phyloP scores from a whole-genome alignment of 2,888 invertebrate genomes.

The Anorthoa munda region DNA sequence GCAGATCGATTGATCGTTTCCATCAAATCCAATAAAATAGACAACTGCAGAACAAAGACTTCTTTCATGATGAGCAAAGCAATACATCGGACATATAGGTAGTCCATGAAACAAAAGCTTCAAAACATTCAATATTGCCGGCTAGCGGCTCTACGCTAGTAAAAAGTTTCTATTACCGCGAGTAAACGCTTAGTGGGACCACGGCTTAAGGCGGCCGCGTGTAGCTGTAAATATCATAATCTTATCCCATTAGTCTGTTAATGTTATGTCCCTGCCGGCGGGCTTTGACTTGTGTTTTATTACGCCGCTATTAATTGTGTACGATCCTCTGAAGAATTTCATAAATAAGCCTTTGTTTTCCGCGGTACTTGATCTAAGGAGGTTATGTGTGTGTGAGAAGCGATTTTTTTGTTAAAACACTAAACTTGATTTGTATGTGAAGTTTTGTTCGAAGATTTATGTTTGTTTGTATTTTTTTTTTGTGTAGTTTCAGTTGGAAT shows the following conservation, averaged over 20 bases:
- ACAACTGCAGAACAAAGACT: not conserved
- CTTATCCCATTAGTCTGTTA: constrained; percentile 87
- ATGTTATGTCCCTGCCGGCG: constrained; percentile 88
- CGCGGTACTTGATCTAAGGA: constrained; percentile 45
- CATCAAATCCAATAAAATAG: constrained; percentile 12
- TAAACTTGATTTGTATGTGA: constrained; percentile 31
- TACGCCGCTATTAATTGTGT: constrained; percentile 84
- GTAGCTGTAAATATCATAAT: constrained; percentile 90
- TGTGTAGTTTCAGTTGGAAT: not conserved
- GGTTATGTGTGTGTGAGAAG: constrained; percentile 45
- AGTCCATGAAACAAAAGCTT: constrained; percentile 20
- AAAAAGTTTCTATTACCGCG: constrained; percentile 59
- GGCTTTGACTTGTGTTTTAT: constrained; percentile 85
- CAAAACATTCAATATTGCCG: constrained; percentile 16
- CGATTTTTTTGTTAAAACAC: constrained; percentile 39
- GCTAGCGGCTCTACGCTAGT: constrained; percentile 21
- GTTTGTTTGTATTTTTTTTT: constrained; percentile 17
- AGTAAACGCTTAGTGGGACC: constrained; percentile 68
- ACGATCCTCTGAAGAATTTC: constrained; percentile 75
- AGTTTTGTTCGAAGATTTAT: constrained; percentile 20
- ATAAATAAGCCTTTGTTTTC: constrained; percentile 70
- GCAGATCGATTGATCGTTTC: not conserved
- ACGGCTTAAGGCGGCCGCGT: constrained; percentile 80
- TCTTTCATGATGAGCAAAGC: constrained; percentile 20
- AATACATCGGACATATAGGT: constrained; percentile 15